Conservation (phyloP, 2,797 vertebrate species). For the Galagoides demidoff region DNA sequence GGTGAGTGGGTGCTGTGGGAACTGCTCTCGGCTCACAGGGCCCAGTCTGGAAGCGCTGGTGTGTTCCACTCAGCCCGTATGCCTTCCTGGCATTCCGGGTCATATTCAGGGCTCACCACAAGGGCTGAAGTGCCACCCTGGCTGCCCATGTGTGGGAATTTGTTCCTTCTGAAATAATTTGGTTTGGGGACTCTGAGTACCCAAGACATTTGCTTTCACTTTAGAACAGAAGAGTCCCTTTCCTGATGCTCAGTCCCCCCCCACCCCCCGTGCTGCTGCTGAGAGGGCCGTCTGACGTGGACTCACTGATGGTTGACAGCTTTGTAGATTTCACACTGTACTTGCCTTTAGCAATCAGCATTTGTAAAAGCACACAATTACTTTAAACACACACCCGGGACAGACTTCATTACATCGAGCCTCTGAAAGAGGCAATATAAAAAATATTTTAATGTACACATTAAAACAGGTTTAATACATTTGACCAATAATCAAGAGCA, state of each 20-base stretch:
- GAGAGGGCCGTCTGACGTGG: not conserved
- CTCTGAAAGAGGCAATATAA: not conserved
- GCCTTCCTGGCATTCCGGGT: too few relatives aligned
- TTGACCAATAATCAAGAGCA: not conserved
- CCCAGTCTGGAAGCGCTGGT: not conserved
- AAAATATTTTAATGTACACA: conserved; percentile 59
- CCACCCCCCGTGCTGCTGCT: not conserved
- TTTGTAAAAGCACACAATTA: not conserved
- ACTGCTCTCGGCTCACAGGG: not conserved
- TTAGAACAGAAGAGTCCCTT: not conserved
- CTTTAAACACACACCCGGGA: not conserved
- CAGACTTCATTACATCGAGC: not conserved
- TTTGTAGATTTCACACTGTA: not conserved
- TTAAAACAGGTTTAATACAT: not conserved
- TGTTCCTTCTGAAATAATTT: accelerated
- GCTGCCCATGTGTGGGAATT: accelerated
- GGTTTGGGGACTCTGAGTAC: accelerated
- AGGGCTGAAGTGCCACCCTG: not conserved
- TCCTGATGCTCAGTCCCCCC: not conserved
- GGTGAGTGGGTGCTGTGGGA: not conserved
- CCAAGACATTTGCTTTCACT: not conserved
- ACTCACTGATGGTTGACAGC: not conserved
- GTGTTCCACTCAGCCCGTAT: not conserved
- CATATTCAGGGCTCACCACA: too few relatives aligned
- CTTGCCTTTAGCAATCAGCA: not conserved